Evolutionary conservation across 2,888 invertebrate species (phyloP), one percentile per base, ranked within the genome.

Genomic region (Drosophila imparisetae): DNA sequence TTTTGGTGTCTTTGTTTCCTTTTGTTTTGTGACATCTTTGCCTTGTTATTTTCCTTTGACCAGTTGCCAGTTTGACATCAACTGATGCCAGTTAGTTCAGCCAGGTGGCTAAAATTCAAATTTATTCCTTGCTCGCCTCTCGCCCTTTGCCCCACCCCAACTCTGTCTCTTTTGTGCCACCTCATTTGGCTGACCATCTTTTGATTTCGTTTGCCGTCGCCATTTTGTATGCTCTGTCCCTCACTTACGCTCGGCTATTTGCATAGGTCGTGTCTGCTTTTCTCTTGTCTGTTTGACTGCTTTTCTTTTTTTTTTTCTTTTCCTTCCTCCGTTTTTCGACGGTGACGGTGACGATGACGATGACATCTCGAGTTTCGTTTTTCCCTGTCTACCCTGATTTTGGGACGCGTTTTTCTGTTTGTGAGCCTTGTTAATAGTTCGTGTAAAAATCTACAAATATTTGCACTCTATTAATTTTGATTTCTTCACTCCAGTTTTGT

Each of bases 401-500:
- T 34, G 61, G 55, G 36, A 50, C 58, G 49, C 50, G 38, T 50
- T 50, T 58, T 54, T 50, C 6, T 40, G 40, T 29, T 27, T 72
- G 66, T 89, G 86, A 72, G 76, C 76, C 80, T 79, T 78, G 86
- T 87, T 92, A 92, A 92, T 91, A 92, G 92, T 91, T 91, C 91
- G 89, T 92, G 92, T 92, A 92, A 92, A 92, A 92, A 91, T 91
- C 87, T 91, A 90, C 90, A 92, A 92, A 92, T 92, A 92, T 92
- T 92, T 92, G 87, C 86, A 85, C 81, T 83, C 86, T 91, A 91
- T 91, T 90, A 90, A 92, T 90, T 90, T 86, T 81, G 78, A 72
- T 86, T 83, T 77, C 72, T 81, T 79, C 64, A 55, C 70, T 75
- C 15, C 59, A 64, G 36, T 67, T 66, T 69, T 59, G 24, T 27